Evolutionary conservation across 1,140 invertebrate genomes (phyloP), one percentile per base, ranked within the genome.

Genomic region (Limonius californicus): DNA sequence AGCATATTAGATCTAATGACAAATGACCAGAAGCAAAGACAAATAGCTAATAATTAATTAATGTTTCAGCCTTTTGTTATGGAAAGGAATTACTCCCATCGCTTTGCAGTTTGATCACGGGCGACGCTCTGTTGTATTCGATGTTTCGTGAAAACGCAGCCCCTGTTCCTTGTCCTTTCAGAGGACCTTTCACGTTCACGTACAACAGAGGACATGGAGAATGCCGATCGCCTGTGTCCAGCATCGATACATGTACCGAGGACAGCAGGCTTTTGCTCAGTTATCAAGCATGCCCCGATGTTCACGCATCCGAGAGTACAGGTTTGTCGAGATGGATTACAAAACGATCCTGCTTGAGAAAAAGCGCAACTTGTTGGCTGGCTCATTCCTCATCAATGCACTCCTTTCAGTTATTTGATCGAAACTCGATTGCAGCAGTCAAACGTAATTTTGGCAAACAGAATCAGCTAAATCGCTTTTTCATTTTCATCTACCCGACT

Each of bases 221-320:
- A 71, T 97, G 94, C 76, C 82, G 81, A 9, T 87, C 85, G 66
- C 93, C 93, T 0, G 85, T 88, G 15, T 95, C 92, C 57, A 89
- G 88, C 63, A 89, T 94, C 32, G 92, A 95, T 74, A 89, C 89
- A 54, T 97, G 93, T 78, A 95, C 90, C 1, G 91, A 95, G 70
- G 89, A 94, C 70, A 92, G 89, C 63, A 83, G 90, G 63, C 79
- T 95, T 23, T 80, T 95, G 43, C 84, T 97, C 68, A 87, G 87
- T 73, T 96, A 94, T 76, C 92, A 95, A 80, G 93, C 93, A 14
- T 97, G 94, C 77, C 90, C 92, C 0, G 93, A 96, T 76, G 86
- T 95, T 4, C 82, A 84, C 18, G 90, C 89, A 42, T 91, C 91
- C 1, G 90, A 92, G 77, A 91, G 89, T 72, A 87, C 89, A 74